Evolutionary conservation across 1,140 invertebrate genomes (phyloP).

Genomic region (Sinella curviseta): DNA sequence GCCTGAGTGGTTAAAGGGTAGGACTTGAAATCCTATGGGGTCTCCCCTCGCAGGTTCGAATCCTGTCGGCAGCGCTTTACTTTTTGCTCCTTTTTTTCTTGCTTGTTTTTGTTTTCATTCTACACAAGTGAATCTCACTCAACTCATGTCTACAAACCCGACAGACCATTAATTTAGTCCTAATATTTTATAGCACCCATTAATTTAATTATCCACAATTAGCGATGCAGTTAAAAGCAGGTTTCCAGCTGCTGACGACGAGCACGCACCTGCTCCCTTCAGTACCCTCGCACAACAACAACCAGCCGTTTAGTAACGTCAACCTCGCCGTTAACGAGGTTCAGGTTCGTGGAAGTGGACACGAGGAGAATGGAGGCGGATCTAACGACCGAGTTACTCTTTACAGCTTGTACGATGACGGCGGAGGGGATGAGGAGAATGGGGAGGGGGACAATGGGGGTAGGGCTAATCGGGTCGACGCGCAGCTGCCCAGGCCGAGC

Average conservation of each 20-base stretch:
- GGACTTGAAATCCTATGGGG: constrained; percentile 60
- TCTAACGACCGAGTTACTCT: not conserved
- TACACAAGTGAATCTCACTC: not conserved
- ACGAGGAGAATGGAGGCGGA: not conserved
- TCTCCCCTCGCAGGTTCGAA: constrained; percentile 60
- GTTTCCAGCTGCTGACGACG: too few relatives aligned
- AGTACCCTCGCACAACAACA: not conserved
- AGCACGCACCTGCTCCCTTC: too few relatives aligned
- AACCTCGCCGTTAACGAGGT: not conserved
- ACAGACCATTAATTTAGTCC: too few relatives aligned
- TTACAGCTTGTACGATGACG: not conserved
- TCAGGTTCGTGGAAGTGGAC: not conserved
- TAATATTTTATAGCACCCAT: too few relatives aligned
- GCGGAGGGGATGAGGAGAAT: too few relatives aligned
- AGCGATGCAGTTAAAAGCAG: too few relatives aligned
- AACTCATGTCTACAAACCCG: not conserved
- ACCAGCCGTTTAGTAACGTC: constrained; percentile 9
- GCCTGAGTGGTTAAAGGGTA: constrained; percentile 61
- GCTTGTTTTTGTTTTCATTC: not conserved
- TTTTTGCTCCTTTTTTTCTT: not conserved
- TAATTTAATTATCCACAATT: too few relatives aligned
- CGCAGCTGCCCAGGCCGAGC: not conserved
- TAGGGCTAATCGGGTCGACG: not conserved
- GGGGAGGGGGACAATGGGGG: too few relatives aligned
- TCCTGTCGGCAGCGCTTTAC: constrained; percentile 2